Evolutionary conservation across 2,888 invertebrate genomes (phyloP).

Genomic region (Drosophila subquinaria): DNA sequence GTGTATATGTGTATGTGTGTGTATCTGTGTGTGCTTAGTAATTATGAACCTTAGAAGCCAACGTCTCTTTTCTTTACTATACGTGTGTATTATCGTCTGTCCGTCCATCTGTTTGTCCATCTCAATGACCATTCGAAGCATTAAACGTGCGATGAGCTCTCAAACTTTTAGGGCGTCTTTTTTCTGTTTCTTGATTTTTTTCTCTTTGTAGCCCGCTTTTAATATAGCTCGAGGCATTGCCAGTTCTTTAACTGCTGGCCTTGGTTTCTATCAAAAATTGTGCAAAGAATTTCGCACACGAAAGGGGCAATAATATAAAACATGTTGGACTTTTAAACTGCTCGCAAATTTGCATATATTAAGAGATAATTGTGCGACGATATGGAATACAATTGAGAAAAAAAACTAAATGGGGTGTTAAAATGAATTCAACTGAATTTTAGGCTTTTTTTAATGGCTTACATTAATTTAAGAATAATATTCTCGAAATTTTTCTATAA

Average conservation of each 20-base stretch:
- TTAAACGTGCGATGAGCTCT: constrained; percentile 71
- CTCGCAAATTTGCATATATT: constrained; percentile 50
- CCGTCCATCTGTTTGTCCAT: constrained; percentile 35
- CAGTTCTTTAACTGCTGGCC: constrained; percentile 49
- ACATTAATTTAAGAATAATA: not conserved
- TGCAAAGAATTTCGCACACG: constrained; percentile 35
- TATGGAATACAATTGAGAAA: not conserved
- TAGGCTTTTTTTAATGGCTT: not conserved
- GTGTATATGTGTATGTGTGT: constrained; percentile 40
- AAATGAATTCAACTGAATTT: not conserved
- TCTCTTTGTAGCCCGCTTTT: constrained; percentile 13
- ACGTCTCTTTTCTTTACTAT: constrained; percentile 5
- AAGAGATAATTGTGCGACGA: constrained; percentile 30
- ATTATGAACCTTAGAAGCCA: constrained; percentile 70
- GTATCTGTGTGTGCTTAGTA: constrained; percentile 52
- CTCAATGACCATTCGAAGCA: constrained; percentile 46
- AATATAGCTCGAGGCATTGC: constrained; percentile 44
- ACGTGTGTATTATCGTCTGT: constrained; percentile 30
- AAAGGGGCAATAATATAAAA: constrained; percentile 39
- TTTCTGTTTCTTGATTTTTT: not conserved
- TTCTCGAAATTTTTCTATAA: not conserved
- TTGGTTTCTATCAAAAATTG: constrained; percentile 36
- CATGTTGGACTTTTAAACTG: constrained; percentile 36
- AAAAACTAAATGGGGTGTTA: no score
- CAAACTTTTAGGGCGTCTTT: constrained; percentile 67